These are phyloP conservation scores for Myathropa florea DNA, from an alignment of 2,888 invertebrate genomes.

Conservation along the genomic window DNA sequence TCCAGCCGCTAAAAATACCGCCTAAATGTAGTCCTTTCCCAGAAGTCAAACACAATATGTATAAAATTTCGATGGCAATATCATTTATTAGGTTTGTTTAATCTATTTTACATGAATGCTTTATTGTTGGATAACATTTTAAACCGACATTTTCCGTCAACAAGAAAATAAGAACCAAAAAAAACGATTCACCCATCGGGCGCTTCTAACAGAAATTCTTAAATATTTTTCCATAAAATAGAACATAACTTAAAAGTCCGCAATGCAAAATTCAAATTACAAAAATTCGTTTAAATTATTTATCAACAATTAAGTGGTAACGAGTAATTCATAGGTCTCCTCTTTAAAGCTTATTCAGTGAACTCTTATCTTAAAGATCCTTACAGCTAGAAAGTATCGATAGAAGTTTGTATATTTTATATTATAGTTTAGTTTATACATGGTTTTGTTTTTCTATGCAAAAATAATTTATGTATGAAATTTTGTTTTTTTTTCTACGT, in stretches of 20 bases:
- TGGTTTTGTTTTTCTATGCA: constrained; percentile 49
- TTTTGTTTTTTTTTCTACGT: constrained; percentile 45
- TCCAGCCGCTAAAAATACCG: too few species aligned
- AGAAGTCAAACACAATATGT: constrained; percentile 23
- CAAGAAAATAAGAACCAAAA: background rate
- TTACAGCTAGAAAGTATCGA: constrained; percentile 15
- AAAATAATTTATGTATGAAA: constrained; percentile 50
- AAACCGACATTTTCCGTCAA: background rate
- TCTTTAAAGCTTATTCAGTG: constrained; percentile 43
- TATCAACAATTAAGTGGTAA: constrained; percentile 22
- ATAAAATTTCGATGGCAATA: constrained; percentile 57
- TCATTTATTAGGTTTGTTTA: constrained; percentile 25
- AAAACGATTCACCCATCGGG: background rate
- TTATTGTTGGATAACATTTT: constrained; percentile 24
- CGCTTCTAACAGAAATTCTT: background rate
- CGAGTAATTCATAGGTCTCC: background rate
- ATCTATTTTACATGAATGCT: constrained; percentile 3
- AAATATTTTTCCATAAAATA: background rate
- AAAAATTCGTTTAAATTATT: constrained; percentile 11
- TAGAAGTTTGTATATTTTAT: background rate
- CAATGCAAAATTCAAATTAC: background rate
- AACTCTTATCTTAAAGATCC: constrained; percentile 23
- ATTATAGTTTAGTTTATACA: constrained; percentile 43
- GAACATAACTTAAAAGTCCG: background rate
- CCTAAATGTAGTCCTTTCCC: too few species aligned